Evolutionary conservation across 2,797 vertebrate genomes (phyloP).

Genomic region (Urocyon cinereoargenteus): DNA sequence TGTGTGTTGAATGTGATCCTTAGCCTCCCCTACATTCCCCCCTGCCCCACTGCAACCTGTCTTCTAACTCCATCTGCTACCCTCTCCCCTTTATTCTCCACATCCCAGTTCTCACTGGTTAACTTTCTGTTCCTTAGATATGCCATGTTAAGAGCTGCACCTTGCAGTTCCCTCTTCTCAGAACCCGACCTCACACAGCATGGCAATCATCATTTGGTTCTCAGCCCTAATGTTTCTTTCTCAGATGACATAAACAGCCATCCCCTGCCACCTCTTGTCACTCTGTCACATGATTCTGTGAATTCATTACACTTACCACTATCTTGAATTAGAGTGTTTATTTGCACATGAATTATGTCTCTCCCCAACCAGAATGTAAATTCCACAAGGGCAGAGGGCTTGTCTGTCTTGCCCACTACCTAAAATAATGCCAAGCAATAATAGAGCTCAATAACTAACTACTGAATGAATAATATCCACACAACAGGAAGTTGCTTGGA

Average conservation of each 20-base stretch:
- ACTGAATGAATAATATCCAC: background rate
- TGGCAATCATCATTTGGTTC: background rate
- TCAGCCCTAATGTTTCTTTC: background rate
- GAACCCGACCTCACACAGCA: background rate
- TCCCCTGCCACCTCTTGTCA: background rate
- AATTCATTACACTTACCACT: constrained; percentile 9
- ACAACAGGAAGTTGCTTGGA: background rate
- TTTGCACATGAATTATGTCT: constrained; percentile 19
- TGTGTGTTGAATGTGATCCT: background rate
- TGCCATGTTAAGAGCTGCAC: background rate
- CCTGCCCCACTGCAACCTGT: background rate
- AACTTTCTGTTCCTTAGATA: background rate
- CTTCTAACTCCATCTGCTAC: background rate
- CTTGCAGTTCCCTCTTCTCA: background rate
- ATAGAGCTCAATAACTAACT: background rate
- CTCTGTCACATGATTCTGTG: background rate
- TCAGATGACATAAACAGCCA: background rate
- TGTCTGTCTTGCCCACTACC: background rate
- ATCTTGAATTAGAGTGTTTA: background rate
- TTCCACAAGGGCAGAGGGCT: background rate
- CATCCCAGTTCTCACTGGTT: background rate
- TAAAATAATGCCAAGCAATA: constrained; percentile 30
- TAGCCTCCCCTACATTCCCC: too few relatives aligned
- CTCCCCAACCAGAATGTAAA: background rate
- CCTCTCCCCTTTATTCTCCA: background rate